Conservation (phyloP, 2,888 invertebrate species). For the Anoplius nigerrimus region DNA sequence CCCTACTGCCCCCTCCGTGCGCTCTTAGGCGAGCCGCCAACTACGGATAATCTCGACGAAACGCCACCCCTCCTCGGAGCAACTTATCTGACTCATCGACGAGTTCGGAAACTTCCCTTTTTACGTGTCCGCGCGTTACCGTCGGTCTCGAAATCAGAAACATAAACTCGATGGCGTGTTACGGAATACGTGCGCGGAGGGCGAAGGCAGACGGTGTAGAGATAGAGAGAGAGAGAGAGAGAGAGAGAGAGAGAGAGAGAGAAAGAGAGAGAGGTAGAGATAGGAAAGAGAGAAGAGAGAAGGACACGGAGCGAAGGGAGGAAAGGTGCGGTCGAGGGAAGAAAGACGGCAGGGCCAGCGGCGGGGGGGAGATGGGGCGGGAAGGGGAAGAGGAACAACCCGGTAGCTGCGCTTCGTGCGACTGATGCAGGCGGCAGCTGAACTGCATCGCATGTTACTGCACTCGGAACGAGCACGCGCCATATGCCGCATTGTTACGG, state of each 20-base stretch:
- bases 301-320: background rate
- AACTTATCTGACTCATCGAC: too few relatives aligned
- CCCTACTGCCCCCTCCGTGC: too few relatives aligned
- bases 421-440: conserved; percentile 52
- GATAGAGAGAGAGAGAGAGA: conserved; percentile 18
- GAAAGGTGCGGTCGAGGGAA: conserved; percentile 5
- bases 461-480: conserved; percentile 56
- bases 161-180: background rate
- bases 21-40: too few relatives aligned
- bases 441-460: conserved; percentile 57
- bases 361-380: conserved; percentile 4
- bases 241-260: conserved; percentile 10
- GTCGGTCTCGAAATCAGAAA: too few relatives aligned
- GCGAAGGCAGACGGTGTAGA: background rate
- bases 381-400: conserved; percentile 10
- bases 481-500: conserved; percentile 58
- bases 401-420: conserved; percentile 24
- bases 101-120: too few relatives aligned
- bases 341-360: background rate
- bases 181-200: conserved; percentile 4
- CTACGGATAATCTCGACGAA: too few relatives aligned
- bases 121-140: too few relatives aligned
- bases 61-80: too few relatives aligned
- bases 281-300: background rate
- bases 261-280: too few relatives aligned